Conservation (phyloP, 2,113 vertebrate genomes). For the Corythoichthys haematopterus region DNA sequence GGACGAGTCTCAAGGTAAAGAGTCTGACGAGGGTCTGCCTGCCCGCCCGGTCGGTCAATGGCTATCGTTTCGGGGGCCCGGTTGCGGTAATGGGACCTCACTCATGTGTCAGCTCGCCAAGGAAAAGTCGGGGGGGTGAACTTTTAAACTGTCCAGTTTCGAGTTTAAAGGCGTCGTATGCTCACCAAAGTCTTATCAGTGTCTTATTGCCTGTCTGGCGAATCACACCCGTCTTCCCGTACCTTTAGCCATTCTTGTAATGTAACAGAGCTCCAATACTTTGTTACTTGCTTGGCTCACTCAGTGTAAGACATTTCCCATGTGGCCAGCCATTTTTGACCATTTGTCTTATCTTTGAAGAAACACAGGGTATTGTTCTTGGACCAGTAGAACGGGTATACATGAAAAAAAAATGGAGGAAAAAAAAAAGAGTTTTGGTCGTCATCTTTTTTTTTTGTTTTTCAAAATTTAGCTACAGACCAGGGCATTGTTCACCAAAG, state of each 20-base stretch:
- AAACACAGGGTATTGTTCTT: not conserved
- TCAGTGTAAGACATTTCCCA: not conserved
- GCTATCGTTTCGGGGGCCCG: slow-evolving; percentile 56
- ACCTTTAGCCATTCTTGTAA: slow-evolving; percentile 26
- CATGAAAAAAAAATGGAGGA: not conserved
- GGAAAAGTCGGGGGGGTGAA: slow-evolving; percentile 41
- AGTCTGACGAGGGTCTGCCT: slow-evolving; percentile 40
- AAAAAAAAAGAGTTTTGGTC: no score
- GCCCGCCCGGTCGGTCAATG: slow-evolving; percentile 51
- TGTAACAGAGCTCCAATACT: not conserved
- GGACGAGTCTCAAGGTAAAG: slow-evolving; percentile 70
- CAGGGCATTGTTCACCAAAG: not conserved
- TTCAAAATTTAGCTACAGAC: not conserved
- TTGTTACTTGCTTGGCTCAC: not conserved
- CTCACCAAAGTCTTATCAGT: slow-evolving; percentile 58
- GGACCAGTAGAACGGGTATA: not conserved
- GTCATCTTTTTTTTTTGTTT: not conserved
- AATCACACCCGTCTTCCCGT: slow-evolving; percentile 41
- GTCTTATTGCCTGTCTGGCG: slow-evolving; percentile 49
- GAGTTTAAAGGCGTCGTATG: slow-evolving; percentile 63
- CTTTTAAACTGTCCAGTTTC: slow-evolving; percentile 65
- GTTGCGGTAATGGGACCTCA: slow-evolving; percentile 68
- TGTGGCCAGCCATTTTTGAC: not conserved
- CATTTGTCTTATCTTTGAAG: not conserved
- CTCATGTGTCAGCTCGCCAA: slow-evolving; percentile 61